phyloP scores from a whole-genome alignment of 2,113 vertebrate species.

The Marmota flaviventris region DNA sequence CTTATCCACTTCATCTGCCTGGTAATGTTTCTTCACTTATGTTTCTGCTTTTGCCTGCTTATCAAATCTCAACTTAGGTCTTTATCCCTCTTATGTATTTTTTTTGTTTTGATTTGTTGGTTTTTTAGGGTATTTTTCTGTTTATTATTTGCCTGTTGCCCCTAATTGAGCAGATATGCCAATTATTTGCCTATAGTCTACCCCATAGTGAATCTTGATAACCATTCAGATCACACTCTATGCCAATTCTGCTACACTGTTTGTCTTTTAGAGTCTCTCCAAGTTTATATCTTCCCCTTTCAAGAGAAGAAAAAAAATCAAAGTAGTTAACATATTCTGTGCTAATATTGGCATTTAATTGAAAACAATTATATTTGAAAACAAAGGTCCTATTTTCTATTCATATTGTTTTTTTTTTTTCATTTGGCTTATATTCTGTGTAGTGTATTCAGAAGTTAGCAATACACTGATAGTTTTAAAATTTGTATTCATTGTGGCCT shows the following conservation, averaged over 20 bases:
- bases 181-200: background rate
- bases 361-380: background rate
- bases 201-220: background rate
- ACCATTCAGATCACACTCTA: background rate
- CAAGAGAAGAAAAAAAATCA: background rate
- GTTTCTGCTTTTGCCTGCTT: background rate
- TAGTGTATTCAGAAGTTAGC: background rate
- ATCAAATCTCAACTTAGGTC: background rate
- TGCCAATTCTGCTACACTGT: background rate
- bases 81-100: background rate
- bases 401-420: background rate
- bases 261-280: background rate
- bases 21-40: background rate
- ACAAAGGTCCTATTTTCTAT: background rate
- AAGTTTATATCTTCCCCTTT: background rate
- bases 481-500: background rate
- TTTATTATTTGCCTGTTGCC: background rate
- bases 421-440: background rate
- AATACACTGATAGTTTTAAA: background rate
- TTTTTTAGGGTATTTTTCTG: background rate
- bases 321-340: background rate
- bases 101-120: too few relatives aligned
- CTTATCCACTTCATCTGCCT: background rate
- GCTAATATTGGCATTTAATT: slow-evolving; percentile 22
- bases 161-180: background rate